Evolutionary conservation across 53 echinoderm and acorn worm genomes (phyloP), one percentile per base, ranked within the genome.

Genomic region (Echinarachnius parma): DNA sequence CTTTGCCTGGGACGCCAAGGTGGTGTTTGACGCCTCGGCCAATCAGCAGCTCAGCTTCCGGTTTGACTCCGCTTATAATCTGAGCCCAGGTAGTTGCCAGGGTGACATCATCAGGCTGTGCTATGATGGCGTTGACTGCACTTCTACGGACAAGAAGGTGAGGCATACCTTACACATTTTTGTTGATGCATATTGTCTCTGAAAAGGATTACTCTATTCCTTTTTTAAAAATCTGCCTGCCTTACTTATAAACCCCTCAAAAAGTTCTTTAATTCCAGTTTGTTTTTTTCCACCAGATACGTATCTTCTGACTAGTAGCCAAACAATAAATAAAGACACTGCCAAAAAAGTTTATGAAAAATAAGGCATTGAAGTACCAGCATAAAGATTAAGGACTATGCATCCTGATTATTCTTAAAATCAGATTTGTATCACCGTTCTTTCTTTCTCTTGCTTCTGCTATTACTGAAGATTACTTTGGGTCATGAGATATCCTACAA

Each of bases 11-110:
- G 57, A 72, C 37, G 57, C 35, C 21, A 72, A 56, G 57, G 18
- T 72, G 32, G 72, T 55, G 37, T n/a, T 72, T 19, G 39, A 54
- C 37, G 25, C 56, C 32, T 28, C 56, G 9, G 35, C 34, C 26
- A 35, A 72, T 24, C 72, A 37, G 0, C 55, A 72, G 57, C 35
- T 72, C 7, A 72, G 72, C 72, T 72, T 72, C 72, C 36, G 72
- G 5, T 13, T 56, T 36, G 72, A 72, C 16, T 36, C 72, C 0
- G 28, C 15, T 4, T 72, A 55, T 10, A 39, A 4, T 21, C 57
- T 72, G 2, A 16, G 37, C 10, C 42, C 26, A 18, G 42, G 39
- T 16, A 55, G 34, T 27, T 72, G 55, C 32, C 15, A 11, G 14
- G 72, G 72, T 2, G 28, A 56, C 28, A 14, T 72, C 72, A 55